Percentiles rank a stretch among this genome's conserved stretches.
Evolutionary conservation across 2,113 vertebrate genomes (phyloP).

Genomic region (Pogona vitticeps): DNA sequence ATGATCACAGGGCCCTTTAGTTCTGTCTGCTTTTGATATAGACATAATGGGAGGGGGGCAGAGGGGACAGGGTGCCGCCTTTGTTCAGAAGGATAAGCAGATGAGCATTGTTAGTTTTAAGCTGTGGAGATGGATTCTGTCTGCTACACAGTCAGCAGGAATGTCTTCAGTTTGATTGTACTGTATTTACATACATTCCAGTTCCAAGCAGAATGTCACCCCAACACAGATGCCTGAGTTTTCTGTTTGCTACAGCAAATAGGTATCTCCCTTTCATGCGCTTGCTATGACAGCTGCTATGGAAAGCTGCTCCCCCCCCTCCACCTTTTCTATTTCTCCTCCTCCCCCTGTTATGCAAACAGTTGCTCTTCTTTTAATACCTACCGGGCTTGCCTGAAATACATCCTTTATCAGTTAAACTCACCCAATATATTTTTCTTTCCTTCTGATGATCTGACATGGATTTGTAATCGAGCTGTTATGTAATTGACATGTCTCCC

Average conservation of each 20-base stretch:
- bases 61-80: neutral
- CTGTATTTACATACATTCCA: neutral
- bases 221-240: neutral
- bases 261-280: neutral
- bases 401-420: slow-evolving; percentile 8
- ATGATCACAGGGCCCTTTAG: slow-evolving; percentile 35
- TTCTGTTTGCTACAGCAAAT: slow-evolving; percentile 3
- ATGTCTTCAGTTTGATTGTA: rapidly evolving
- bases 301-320: slow-evolving; percentile 16
- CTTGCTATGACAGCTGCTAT: slow-evolving; percentile 32
- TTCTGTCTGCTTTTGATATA: slow-evolving; percentile 38
- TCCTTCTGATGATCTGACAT: slow-evolving; percentile 11
- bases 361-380: neutral
- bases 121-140: neutral
- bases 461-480: slow-evolving; percentile 20
- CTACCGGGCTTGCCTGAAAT: slow-evolving; percentile 40
- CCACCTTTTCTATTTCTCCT: too few relatives aligned
- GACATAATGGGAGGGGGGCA: neutral
- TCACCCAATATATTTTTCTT: neutral
- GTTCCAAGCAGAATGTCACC: neutral
- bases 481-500: slow-evolving; percentile 20
- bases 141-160: neutral
- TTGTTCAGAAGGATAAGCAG: neutral
- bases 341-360: neutral
- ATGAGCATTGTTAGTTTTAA: neutral